phyloP scores from a whole-genome alignment of 2,113 vertebrate species.

The Pungitius pungitius region DNA sequence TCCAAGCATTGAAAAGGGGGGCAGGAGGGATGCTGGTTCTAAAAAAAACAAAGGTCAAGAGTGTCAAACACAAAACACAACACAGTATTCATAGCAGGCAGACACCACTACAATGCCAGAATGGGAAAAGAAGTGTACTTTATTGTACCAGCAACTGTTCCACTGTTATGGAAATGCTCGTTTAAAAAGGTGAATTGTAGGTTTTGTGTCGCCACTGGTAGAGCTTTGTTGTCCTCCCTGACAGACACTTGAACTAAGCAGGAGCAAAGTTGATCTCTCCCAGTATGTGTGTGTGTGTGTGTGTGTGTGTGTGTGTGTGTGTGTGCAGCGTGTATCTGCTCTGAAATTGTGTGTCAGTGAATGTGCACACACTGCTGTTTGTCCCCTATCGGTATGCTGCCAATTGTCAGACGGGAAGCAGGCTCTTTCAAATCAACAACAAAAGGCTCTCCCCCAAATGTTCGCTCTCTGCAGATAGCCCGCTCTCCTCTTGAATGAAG shows the following conservation, averaged over 20 bases:
- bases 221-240: conserved; percentile 47
- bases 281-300: not conserved
- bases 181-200: conserved; percentile 63
- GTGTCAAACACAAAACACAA: conserved; percentile 66
- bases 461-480: conserved; percentile 61
- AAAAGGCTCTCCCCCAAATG: conserved; percentile 70
- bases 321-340: conserved; percentile 34
- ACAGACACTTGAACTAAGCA: conserved; percentile 58
- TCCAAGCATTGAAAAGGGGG: conserved; percentile 45
- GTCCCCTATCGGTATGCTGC: conserved; percentile 65
- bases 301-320: conserved; percentile 3
- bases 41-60: conserved; percentile 71
- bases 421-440: conserved; percentile 73
- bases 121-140: conserved; percentile 63
- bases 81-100: conserved; percentile 54
- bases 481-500: conserved; percentile 67
- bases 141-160: conserved; percentile 71
- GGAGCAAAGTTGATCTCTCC: conserved; percentile 47
- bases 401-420: conserved; percentile 70
- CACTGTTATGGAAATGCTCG: conserved; percentile 74
- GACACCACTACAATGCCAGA: conserved; percentile 59
- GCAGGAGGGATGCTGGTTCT: conserved; percentile 43
- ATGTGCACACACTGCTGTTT: conserved; percentile 53
- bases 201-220: conserved; percentile 55
- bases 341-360: conserved; percentile 38